Evolutionary conservation across 1,140 invertebrate species (phyloP), one percentile per base, ranked within the genome.

Genomic region (Gonioctena quinquepunctata): DNA sequence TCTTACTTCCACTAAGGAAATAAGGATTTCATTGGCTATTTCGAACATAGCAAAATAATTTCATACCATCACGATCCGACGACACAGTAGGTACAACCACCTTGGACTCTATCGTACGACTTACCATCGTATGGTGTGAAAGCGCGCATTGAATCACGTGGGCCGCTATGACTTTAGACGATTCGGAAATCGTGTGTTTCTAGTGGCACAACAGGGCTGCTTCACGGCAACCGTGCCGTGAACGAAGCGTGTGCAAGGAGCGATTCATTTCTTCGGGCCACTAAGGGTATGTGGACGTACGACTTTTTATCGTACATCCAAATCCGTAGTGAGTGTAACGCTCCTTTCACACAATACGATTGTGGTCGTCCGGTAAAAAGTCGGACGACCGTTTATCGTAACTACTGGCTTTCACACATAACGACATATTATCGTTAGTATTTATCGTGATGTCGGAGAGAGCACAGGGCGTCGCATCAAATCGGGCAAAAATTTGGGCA

Each of bases 1-100:
- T 13, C 54, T 48, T 25, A 21, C 49, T 52, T 68, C 67, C 11
- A 70, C 63, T 33, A 52, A 60, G 50, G 66, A 57, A 66, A 65
- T 73, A 54, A 75, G 69, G 64, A 72, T 62, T 42, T 72, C 70
- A 56, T 28, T 66, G 63, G 73, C 67, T 19, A 62, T 75, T 42
- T 42, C 33, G n/a, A 42, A 8, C 33, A 42, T 42, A 42, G 8
- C 33, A 13, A 8, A 42, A 42, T 13, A 42, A 42, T 42, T 8
- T 42, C n/a, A 42, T 42, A 3, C 1, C n/a, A 42, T 2, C 11
- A 42, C 33, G 7, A 42, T 8, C n/a, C 7, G 11, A 42, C 1
- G 33, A 42, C 33, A 13, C n/a, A 42, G n/a, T 2, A 2, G 33
- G 33, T 42, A 42, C 5, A 42, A 1, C n/a, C n/a, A n/a, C 11